A percentile compares a stretch with the other conserved stretches of the same genome.
These are phyloP conservation scores for Pempheris klunzingeri DNA, from an alignment of 2,797 vertebrate species.

Conservation along the genomic window DNA sequence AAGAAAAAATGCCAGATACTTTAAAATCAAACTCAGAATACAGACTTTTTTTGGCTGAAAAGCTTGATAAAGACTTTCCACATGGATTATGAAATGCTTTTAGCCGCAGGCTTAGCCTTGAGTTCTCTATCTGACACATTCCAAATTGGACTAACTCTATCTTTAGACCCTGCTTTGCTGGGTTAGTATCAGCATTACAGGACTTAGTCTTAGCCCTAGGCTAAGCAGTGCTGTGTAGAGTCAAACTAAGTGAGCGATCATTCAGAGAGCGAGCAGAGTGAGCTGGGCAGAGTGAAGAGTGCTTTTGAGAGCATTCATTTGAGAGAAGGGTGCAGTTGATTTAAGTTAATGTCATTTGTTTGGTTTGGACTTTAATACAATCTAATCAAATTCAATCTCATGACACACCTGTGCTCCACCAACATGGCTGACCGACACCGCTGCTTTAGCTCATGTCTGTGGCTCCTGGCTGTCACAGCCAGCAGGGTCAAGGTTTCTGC, in stretches of 20 bases:
- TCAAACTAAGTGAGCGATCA: slow-evolving; percentile 22
- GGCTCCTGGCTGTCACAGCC: slow-evolving; percentile 15
- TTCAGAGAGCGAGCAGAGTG: background rate
- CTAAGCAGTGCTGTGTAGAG: slow-evolving; percentile 19
- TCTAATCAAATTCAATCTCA: slow-evolving; percentile 3
- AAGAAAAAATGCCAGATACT: slow-evolving; percentile 16
- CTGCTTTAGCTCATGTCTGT: background rate
- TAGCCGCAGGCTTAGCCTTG: background rate
- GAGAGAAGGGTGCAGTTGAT: background rate
- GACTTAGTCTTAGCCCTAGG: slow-evolving; percentile 11
- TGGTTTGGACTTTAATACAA: slow-evolving; percentile 19
- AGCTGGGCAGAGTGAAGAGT: background rate
- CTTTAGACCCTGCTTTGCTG: slow-evolving; percentile 10
- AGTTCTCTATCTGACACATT: slow-evolving; percentile 4
- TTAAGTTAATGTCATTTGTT: background rate
- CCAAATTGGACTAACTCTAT: background rate
- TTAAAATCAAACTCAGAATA: slow-evolving; percentile 5
- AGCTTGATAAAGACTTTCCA: slow-evolving; percentile 8
- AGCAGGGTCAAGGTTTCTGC: slow-evolving; percentile 5
- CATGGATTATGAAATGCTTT: slow-evolving; percentile 19
- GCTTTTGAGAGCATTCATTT: slow-evolving; percentile 4
- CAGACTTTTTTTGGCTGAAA: background rate
- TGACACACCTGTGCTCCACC: slow-evolving; percentile 7
- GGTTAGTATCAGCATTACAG: slow-evolving; percentile 9
- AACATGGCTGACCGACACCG: background rate